Base-by-base conservation (phyloP, 1,140 invertebrate species). In the Drosophila sulfurigaster region DNA sequence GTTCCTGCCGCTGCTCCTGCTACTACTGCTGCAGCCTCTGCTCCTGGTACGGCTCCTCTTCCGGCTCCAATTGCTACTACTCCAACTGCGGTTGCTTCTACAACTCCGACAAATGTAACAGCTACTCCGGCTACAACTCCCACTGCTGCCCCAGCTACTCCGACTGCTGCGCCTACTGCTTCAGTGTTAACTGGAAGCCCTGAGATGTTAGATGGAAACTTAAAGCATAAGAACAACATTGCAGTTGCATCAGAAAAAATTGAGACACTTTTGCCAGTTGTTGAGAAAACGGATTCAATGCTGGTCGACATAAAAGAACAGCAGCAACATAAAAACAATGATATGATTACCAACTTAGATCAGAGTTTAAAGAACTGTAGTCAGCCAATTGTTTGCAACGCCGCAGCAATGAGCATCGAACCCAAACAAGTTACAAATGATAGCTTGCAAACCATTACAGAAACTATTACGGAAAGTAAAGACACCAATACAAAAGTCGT, bases 401-500 rank as follows among this genome's bases (percentile, higher is more conserved):
- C 68, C 30, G 15, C 52, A 38, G 5, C 28, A 20, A 1, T 46
- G 13, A 43, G 30, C 30, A 32, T 32, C 30, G 30, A 32, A 2
- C 30, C 5, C 7, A 32, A 32, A 32, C 30, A 5, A 32, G 5
- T 2, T 6, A 2, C 30, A 32, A 32, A 32, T 32, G 30, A 32
- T 32, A 8, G 5, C 1, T 6, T 32, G 30, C 30, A 73, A 52
- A 6, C 16, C 13, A 13, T 32, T 35, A 25, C 63, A 15, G 64
- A 60, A 10, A 11, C 54, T 13, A 13, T 35, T 1, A 62, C 41
- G 8, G 45, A 58, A 30, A 38, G 10, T 6, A 79, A 75, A 59
- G 59, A 75, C 45, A 25, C 20, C 20, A 68, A 13, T 2, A 43
- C 46, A 8, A 67, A 59, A 13, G 11, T 3, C 3, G 1, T 2